phyloP scores from a whole-genome alignment of 2,797 vertebrate species.

The Propithecus deckenii region DNA sequence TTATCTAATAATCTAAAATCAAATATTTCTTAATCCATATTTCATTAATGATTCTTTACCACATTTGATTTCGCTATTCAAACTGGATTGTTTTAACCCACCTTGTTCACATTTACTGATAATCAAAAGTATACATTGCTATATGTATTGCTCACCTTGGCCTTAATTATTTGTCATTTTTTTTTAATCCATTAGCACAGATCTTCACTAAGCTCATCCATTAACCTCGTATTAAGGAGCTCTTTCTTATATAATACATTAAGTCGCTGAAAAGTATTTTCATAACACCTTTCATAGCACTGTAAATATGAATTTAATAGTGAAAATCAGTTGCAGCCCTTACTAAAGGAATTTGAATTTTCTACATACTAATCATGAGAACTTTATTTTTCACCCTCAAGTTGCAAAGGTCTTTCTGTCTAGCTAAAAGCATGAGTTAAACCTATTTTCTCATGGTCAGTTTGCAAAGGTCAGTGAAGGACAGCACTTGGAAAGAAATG shows the following conservation, averaged over 20 bases:
- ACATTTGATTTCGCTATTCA: not conserved
- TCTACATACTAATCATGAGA: not conserved
- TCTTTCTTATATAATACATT: not conserved
- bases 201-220: not conserved
- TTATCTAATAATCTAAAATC: conserved; percentile 12
- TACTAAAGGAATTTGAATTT: conserved; percentile 45
- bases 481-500: conserved; percentile 59
- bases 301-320: conserved; percentile 30
- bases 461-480: conserved; percentile 67
- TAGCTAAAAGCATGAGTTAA: conserved; percentile 50
- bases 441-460: conserved; percentile 55
- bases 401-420: not conserved
- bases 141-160: not conserved
- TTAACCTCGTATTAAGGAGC: not conserved
- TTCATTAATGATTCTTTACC: conserved; percentile 21
- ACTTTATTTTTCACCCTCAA: conserved; percentile 46
- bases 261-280: conserved; percentile 42
- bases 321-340: conserved; percentile 25
- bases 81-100: conserved; percentile 25
- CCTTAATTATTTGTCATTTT: not conserved
- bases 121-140: not conserved
- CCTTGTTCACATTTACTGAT: conserved; percentile 11
- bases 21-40: not conserved
- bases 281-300: not conserved
- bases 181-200: not conserved